A percentile compares a stretch with the other conserved stretches of the same genome.
These are phyloP conservation scores for Passer domesticus DNA, from an alignment of 2,113 vertebrate species.

Conservation along the genomic window DNA sequence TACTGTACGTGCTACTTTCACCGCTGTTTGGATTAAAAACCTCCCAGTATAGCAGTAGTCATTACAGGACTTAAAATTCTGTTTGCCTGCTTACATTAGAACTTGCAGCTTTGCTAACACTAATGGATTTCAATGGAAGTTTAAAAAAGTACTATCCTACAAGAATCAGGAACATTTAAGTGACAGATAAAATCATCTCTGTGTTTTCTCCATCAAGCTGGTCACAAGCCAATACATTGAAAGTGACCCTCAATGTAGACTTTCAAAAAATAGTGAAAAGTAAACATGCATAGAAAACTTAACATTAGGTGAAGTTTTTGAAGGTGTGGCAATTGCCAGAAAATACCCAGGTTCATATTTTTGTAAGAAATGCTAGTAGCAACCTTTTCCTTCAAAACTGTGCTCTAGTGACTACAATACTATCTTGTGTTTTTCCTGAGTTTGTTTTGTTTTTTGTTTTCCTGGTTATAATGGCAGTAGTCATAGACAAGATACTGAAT, in stretches of 20 bases:
- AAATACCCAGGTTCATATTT: background rate
- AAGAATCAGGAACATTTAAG: background rate
- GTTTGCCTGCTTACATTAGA: background rate
- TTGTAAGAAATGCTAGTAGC: background rate
- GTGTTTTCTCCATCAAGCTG: background rate
- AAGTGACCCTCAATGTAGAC: background rate
- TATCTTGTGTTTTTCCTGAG: background rate
- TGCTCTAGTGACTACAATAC: background rate
- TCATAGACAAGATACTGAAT: background rate
- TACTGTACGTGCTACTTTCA: fast-evolving
- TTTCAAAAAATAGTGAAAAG: background rate
- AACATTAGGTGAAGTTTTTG: background rate
- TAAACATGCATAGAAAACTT: background rate
- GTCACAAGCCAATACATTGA: fast-evolving
- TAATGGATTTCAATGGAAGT: background rate
- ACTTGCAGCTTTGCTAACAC: background rate
- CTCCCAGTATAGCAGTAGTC: background rate
- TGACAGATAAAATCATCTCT: background rate
- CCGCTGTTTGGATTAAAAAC: background rate
- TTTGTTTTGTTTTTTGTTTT: background rate
- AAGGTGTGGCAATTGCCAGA: background rate
- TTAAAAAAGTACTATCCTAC: background rate
- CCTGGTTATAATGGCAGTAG: background rate
- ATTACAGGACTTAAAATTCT: background rate
- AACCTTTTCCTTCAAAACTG: background rate